Evolutionary conservation across 2,888 invertebrate species (phyloP).

Genomic region (Erebia epiphron): DNA sequence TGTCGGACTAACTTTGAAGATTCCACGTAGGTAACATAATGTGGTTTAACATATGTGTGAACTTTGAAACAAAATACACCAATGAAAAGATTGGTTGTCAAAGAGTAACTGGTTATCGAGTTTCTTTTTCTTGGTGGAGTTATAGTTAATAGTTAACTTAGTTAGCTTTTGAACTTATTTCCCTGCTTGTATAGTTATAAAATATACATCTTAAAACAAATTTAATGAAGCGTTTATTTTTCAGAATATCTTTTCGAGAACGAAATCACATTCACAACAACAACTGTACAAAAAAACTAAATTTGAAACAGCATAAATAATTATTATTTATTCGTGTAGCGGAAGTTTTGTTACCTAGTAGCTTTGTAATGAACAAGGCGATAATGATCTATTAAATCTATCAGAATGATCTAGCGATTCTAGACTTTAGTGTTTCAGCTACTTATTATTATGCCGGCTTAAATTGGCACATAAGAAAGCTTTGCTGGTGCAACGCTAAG

Average conservation of each 20-base stretch:
- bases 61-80: conserved; percentile 4
- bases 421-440: conserved; percentile 13
- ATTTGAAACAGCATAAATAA: background rate
- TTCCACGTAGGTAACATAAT: background rate
- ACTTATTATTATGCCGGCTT: conserved; percentile 29
- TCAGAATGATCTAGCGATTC: conserved; percentile 10
- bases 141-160: no score
- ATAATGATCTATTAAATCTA: conserved; percentile 14
- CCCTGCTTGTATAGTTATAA: background rate
- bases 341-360: conserved; percentile 9
- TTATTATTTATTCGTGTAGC: conserved; percentile 4
- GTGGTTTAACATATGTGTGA: background rate
- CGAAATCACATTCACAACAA: no score
- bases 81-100: conserved; percentile 1
- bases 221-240: background rate
- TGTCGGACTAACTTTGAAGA: background rate
- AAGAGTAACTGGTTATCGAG: background rate
- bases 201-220: background rate
- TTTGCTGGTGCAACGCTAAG: conserved; percentile 41
- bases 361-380: background rate
- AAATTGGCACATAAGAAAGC: conserved; percentile 46
- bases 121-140: background rate
- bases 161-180: background rate
- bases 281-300: background rate
- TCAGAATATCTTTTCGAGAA: background rate